Evolutionary conservation across 92 coral and sea anemone species (phyloP).

Genomic region (Parazoanthus swiftii): DNA sequence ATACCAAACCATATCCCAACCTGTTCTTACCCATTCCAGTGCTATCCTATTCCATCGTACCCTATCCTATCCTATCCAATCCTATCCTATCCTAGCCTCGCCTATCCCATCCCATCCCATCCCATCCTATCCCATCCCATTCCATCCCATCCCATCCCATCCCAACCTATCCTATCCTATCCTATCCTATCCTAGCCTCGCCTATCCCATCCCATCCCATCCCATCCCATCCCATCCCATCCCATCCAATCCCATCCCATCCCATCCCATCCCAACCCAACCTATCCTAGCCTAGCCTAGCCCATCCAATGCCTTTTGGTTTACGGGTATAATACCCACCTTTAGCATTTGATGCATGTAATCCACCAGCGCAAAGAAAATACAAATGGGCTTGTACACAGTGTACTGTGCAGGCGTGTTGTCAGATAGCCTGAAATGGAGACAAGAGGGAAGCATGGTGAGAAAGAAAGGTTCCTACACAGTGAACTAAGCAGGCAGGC

Average conservation of each 20-base stretch:
- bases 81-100: no score
- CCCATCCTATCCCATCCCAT: no score
- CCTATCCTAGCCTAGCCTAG: background rate
- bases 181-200: no score
- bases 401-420: constrained; percentile 60
- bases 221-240: background rate
- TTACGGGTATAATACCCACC: constrained; percentile 46
- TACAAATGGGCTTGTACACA: constrained; percentile 82
- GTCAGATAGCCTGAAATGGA: constrained; percentile 52
- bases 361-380: constrained; percentile 85
- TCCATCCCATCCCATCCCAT: no score
- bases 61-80: no score
- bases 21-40: no score
- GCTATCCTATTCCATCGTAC: no score
- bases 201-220: background rate
- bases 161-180: no score
- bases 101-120: no score
- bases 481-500: constrained; percentile 58
- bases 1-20: no score
- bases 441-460: no score
- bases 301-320: background rate
- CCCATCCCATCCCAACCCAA: background rate
- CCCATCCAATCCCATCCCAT: background rate
- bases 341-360: constrained; percentile 79
- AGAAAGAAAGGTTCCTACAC: constrained; percentile 23